Evolutionary conservation across 2,113 vertebrate species (phyloP), one percentile per base, ranked within the genome.

Genomic region (Semnornis frantzii): DNA sequence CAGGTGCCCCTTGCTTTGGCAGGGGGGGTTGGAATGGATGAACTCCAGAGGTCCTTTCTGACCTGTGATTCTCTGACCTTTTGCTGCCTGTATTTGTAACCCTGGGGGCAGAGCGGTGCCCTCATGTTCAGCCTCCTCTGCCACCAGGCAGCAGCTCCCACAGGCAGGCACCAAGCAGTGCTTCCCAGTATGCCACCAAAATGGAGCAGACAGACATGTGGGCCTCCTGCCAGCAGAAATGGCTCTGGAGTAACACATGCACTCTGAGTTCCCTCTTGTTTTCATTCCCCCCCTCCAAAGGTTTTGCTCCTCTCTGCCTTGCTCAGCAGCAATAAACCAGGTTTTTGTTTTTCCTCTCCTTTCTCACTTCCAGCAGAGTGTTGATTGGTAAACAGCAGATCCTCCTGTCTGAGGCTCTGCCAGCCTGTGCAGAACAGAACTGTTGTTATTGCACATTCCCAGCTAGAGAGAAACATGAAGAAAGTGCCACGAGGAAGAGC

Each of bases 401-500:
- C 95, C 94, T 74, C 87, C 91, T 85, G 85, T 92, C 81, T 82
- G 93, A 97, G 95, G 91, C 96, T 93, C 92, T 96, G 96, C 95
- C 97, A 97, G 96, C 85, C 95, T 95, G 96, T 92, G 93, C 94
- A 82, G 94, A 96, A 96, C 94, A 96, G 92, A 95, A 95, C 81
- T 97, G 97, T 96, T 96, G 95, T 95, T 94, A 95, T 89, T 93
- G 94, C 94, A 96, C 96, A 94, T 96, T 96, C 91, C 55, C 90
- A 95, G 92, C 91, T 75, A 95, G 91, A 96, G 96, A 96, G 86
- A 97, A 97, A 97, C 95, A 96, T 71, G 87, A 94, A 86, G 90
- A 84, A 88, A 91, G 88, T 95, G 87, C 89, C 94, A 96, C 37
- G 2, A 87, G 82, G 14, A 90, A 78, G 82, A 96, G 95, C 94